Evolutionary conservation across 53 echinoderm and acorn worm species (phyloP), one percentile per base, ranked within the genome.

Genomic region (Arbacia lixula): DNA sequence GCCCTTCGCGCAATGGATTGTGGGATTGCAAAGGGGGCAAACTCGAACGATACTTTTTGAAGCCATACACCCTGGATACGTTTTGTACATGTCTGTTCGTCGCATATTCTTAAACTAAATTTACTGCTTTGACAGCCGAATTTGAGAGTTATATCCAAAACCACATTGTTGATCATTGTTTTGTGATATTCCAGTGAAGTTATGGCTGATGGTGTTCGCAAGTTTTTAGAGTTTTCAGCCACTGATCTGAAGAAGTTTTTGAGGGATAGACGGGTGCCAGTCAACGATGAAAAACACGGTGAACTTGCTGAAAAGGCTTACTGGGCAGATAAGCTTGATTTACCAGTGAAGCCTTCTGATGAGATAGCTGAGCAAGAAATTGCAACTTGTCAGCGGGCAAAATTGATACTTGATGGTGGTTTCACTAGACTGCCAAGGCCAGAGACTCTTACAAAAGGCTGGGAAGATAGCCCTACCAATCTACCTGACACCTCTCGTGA

Each of bases 251-350:
- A 71, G 73, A 25, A 43, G 32, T 88, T 72, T 84, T 84, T 88
- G 35, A 83, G 88, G 50, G 72, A 40, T 35, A 71, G 88, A 8
- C 60, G 74, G 21, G 84, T 88, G 12, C 36, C 72, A 34, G 84
- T 88, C 17, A 61, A 53, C 21, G 61, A 71, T 50, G 63, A 88
- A 62, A 84, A 58, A 20, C 88, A 88, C 37, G 19, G 28, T 40
- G 83, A 72, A 69, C 64, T 88, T 69, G 83, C 63, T 46, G 74
- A 88, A 60, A 88, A 83, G 24, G 88, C 88, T 37, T 88, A 68
- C 71, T 83, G 88, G 88, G 82, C 83, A 26, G 88, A 88, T n/a
- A 88, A 88, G 57, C 83, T 88, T 67, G 88, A 56, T 36, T 82
- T 88, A 25, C 42, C 54, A 3, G 71, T 68, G 2, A 88, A 88